Base-by-base conservation (phyloP, 2,888 invertebrate genomes). In the Standfussiana lucernea region DNA sequence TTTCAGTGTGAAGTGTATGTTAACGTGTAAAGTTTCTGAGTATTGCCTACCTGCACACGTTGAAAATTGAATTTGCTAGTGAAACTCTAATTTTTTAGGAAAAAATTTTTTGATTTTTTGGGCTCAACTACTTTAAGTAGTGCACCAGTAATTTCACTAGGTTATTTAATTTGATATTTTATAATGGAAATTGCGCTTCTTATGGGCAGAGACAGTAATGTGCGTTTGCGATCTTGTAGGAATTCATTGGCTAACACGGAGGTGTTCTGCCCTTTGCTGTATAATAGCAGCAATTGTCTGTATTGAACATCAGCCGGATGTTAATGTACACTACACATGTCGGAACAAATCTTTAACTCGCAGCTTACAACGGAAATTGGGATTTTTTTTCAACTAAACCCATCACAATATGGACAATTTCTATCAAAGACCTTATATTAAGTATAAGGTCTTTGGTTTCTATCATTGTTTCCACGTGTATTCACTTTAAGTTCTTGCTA, bases 401-500 rank as follows among this genome's bases (percentile, higher is more conserved):
- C 28, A 72, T 72, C 32, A 75, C 69, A 64, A 35, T 53, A 56
- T 37, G 37, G 56, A 40, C 3, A n/a, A 35, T 28, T 77, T 70
- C 62, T 67, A 72, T 72, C 40, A 80, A n/a, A n/a, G n/a, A n/a
- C n/a, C n/a, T n/a, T n/a, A n/a, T n/a, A n/a, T n/a, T n/a, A n/a
- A n/a, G n/a, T n/a, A n/a, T n/a, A n/a, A n/a, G n/a, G n/a, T n/a
- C n/a, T n/a, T n/a, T n/a, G n/a, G 37, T 28, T 77, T 70, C 62
- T 67, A 72, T 72, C 40, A 80, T 72, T 81, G 73, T 83, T 77
- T 76, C 42, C 65, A 67, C n/a, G 64, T 69, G 37, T 40, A 35
- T 77, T 70, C n/a, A 62, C 62, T 69, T 72, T 10, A 74, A 28
- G 53, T 70, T 73, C 53, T 74, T 61, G 35, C 56, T 69, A 37